Percentiles rank a stretch among this genome's conserved stretches.
Evolutionary conservation across 2,113 vertebrate genomes (phyloP).

Genomic region (Tyto alba): DNA sequence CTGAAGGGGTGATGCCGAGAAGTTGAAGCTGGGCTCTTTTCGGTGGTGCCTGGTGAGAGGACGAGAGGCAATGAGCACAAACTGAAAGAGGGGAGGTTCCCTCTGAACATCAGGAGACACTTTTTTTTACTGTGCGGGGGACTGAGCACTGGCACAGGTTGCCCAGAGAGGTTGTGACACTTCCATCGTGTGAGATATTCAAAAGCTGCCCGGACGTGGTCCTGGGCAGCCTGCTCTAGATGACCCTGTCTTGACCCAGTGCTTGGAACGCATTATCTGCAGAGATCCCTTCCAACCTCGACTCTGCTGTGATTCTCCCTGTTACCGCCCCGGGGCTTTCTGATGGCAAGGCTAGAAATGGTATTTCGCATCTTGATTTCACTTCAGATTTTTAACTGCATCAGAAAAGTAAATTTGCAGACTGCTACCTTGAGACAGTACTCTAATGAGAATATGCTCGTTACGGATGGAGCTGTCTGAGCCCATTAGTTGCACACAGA

Average conservation of each 20-base stretch:
- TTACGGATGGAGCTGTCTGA: slow-evolving; percentile 38
- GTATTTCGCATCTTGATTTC: not conserved
- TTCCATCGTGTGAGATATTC: not conserved
- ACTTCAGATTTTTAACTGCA: not conserved
- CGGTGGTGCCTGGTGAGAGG: not conserved
- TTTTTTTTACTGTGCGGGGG: not conserved
- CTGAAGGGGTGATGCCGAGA: not conserved
- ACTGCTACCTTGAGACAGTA: not conserved
- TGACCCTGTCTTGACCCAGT: not conserved
- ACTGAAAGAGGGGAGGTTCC: not conserved
- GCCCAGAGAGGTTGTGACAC: not conserved
- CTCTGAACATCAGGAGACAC: not conserved
- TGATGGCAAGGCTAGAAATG: not conserved
- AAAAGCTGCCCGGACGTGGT: not conserved
- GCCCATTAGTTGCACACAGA: not conserved
- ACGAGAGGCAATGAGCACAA: not conserved
- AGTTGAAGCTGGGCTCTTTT: too few relatives aligned
- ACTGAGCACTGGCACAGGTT: not conserved
- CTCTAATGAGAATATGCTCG: not conserved
- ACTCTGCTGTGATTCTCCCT: not conserved
- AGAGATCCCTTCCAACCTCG: not conserved
- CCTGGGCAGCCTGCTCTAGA: not conserved
- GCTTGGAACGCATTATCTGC: not conserved
- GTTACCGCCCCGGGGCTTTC: not conserved
- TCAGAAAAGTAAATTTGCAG: not conserved